phyloP scores from a whole-genome alignment of 2,888 invertebrate species.

The Clanis bilineata region DNA sequence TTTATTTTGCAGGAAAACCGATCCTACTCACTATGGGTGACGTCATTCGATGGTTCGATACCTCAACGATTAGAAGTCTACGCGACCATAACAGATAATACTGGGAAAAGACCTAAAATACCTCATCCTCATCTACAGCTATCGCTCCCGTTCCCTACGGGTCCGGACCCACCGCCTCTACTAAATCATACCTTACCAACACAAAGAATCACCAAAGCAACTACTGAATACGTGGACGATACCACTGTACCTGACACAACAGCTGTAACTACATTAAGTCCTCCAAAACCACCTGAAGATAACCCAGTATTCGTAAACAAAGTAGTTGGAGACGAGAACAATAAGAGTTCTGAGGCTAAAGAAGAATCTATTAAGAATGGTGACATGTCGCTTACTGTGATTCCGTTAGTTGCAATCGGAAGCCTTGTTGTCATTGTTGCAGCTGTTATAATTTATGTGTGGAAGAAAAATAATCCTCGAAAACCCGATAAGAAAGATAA shows the following conservation, averaged over 20 bases:
- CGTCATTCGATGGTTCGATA: constrained; percentile 65
- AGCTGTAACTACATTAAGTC: constrained; percentile 46
- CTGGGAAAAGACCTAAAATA: constrained; percentile 52
- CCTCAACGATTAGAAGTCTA: constrained; percentile 69
- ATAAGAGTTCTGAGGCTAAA: constrained; percentile 45
- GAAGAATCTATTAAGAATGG: constrained; percentile 65
- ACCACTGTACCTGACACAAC: constrained; percentile 61
- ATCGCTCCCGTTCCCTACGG: constrained; percentile 46
- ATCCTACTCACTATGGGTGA: constrained; percentile 72
- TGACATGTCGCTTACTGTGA: constrained; percentile 85
- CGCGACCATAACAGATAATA: constrained; percentile 62
- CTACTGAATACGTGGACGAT: constrained; percentile 46
- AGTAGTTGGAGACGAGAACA: constrained; percentile 43
- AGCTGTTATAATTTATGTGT: constrained; percentile 85
- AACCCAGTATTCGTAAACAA: constrained; percentile 45
- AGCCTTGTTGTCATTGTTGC: constrained; percentile 86
- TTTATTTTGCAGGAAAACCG: constrained; percentile 64
- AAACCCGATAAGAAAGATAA: constrained; percentile 87
- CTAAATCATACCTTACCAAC: constrained; percentile 49
- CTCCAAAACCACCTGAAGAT: constrained; percentile 51
- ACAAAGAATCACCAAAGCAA: constrained; percentile 58
- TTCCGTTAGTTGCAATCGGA: constrained; percentile 87
- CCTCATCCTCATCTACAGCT: constrained; percentile 55
- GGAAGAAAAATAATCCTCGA: constrained; percentile 85
- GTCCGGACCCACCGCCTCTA: constrained; percentile 35